Base-by-base conservation (phyloP, 2,113 vertebrate species). In the Theristicus caerulescens region DNA sequence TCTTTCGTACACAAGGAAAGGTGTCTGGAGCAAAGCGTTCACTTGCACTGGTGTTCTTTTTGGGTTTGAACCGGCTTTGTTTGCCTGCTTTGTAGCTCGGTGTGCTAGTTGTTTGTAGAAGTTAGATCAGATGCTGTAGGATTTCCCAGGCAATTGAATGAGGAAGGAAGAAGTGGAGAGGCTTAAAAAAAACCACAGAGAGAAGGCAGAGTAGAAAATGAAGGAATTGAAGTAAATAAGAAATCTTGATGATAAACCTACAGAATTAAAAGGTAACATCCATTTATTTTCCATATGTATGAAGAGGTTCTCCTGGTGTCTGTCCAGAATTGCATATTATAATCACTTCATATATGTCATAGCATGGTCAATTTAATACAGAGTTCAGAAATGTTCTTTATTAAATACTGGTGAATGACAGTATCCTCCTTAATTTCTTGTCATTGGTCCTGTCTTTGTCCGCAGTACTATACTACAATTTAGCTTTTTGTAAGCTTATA, bases 341-440 rank as follows among this genome's bases (percentile, higher is more conserved):
- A 51, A 11, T 59, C 0, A 0, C 32, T 73, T n/a, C 11, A 21
- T 40, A 3, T 42, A 17, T 26, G 25, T 20, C 17, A 46, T 55
- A 69, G 8, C 16, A 80, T 72, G 64, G 21, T 44, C 5, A 7
- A 38, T 85, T 72, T 38, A 32, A 32, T n/a, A 16, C 29, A 16
- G 54, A 55, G 40, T 19, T 74, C 55, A 76, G 46, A 80, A 82
- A 79, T 34, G 11, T 12, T 90, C 51, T 27, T 58, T 36, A 16
- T 42, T 76, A 40, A 76, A 29, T 22, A 7, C 27, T 22, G 44
- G 11, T 36, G 46, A 80, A 36, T 51, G 49, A n/a, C 29, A 64
- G 13, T 7, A 49, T 51, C 49, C 21, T 64, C 16, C 18, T 55
- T 25, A 64, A 36, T 59, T 74, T 47, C 32, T 64, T 74, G 11